These are phyloP conservation scores for Thymelicus acteon DNA, from an alignment of 2,888 invertebrate genomes.

Conservation along the genomic window DNA sequence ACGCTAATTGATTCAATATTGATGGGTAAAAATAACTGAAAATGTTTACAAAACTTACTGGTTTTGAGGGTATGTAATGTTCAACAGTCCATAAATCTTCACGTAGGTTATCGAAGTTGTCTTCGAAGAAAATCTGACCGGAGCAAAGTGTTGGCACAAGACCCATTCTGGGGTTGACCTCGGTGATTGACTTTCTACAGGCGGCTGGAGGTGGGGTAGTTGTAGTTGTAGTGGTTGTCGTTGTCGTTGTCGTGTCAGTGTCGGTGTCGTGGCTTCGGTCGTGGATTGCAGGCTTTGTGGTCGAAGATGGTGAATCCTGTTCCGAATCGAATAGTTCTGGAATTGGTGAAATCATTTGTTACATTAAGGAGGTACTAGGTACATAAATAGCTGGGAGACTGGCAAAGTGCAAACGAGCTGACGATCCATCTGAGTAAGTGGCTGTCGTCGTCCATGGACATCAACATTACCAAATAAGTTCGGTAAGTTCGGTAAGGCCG, in stretches of 20 bases:
- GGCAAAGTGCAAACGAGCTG: too few relatives aligned
- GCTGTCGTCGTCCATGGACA: too few relatives aligned
- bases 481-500: too few relatives aligned
- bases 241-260: constrained; percentile 34
- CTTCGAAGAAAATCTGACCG: constrained; percentile 85
- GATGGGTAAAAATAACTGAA: too few relatives aligned
- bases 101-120: constrained; percentile 81
- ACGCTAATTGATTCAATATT: too few relatives aligned
- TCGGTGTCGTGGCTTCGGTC: background rate
- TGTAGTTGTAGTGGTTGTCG: too few relatives aligned
- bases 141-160: constrained; percentile 58
- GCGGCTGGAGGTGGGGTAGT: constrained; percentile 7
- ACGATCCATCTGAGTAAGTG: too few relatives aligned
- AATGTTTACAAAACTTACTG: constrained; percentile 53
- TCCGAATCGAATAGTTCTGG: constrained; percentile 25
- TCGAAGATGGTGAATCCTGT: background rate
- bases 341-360: background rate
- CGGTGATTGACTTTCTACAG: constrained; percentile 61
- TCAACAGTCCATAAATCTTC: constrained; percentile 82
- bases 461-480: too few relatives aligned
- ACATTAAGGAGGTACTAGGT: too few relatives aligned
- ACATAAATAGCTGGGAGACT: too few relatives aligned
- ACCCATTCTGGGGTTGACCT: constrained; percentile 54
- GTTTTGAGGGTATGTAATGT: constrained; percentile 76
- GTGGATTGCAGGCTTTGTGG: background rate